Base-by-base conservation (phyloP, 1,140 invertebrate species). In the Solenopsis fugax region DNA sequence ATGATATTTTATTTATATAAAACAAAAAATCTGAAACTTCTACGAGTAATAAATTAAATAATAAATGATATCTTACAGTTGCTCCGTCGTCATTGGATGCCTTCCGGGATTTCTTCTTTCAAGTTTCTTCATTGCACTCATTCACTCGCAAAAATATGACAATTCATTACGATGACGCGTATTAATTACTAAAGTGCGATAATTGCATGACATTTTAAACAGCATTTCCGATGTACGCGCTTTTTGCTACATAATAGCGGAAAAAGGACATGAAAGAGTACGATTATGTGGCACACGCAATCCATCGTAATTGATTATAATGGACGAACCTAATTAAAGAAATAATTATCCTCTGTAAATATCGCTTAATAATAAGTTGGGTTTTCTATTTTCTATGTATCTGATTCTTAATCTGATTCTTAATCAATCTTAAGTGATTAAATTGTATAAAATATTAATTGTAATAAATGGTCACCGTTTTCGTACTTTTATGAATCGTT, bases 1-100 rank as follows among this genome's bases (percentile, higher is more conserved):
- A 10, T 56, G 9, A 21, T 58, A 58, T 58, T 58, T 58, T 58
- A 58, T 58, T 58, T 58, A 58, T n/a, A 58, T 58, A 24, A 58
- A 58, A 24, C 10, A 58, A 58, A 58, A 21, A 58, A 29, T 29
- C 29, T 24, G n/a, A 9, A 56, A 58, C 21, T 52, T 52, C 54
- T 6, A 1, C 24, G 13, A 60, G 12, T 62, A 62, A 29, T 10
- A 29, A 60, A 7, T 56, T 16, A 56, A 21, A 56, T 56, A 56
- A 60, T 62, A 60, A 60, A 24, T 4, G 4, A 60, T 10, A 60
- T 5, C 12, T 29, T 13, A 24, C 24, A 29, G 58, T 62, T 60
- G 4, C 10, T 24, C 16, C 10, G 21, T 60, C 10, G 21, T 60
- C 0, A 16, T 62, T 29, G 4, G 24, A 29, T 29, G 58, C 6